A percentile compares a stretch with the other conserved stretches of the same genome.
phyloP scores from a whole-genome alignment of 2,888 invertebrate genomes.

The Homarus gammarus region DNA sequence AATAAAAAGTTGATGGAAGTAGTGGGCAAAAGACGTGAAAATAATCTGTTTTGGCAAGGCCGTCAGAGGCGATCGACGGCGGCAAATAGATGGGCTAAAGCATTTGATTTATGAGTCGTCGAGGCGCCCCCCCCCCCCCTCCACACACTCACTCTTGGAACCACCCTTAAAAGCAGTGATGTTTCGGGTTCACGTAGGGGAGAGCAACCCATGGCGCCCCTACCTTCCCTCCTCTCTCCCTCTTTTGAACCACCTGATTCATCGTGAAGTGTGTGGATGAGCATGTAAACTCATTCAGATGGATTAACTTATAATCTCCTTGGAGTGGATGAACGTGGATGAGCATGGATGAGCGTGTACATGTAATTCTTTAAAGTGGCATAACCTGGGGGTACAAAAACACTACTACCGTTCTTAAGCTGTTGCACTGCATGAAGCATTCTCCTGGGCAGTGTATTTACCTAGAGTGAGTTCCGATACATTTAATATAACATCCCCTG shows the following conservation, averaged over 20 bases:
- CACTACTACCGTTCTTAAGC: no score
- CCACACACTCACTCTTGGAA: not conserved
- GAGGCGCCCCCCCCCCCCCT: not conserved
- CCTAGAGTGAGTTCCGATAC: no score
- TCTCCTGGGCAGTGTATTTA: no score
- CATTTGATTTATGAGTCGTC: slow-evolving; percentile 5
- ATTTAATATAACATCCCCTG: no score
- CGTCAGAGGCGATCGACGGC: slow-evolving; percentile 22
- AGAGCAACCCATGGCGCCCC: not conserved
- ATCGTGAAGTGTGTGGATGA: no score
- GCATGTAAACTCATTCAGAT: no score
- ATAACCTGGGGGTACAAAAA: no score
- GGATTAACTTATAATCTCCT: not conserved
- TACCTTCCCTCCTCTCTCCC: not conserved
- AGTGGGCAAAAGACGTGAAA: not conserved
- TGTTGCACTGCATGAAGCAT: no score
- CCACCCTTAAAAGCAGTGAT: not conserved
- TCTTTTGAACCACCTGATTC: not conserved
- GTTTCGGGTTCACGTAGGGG: not conserved
- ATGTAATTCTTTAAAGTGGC: no score
- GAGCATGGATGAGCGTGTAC: no score
- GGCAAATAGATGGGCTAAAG: slow-evolving; percentile 22
- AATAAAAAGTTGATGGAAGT: not conserved
- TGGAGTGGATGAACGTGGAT: not conserved
- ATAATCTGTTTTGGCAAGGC: slow-evolving; percentile 17